phyloP scores from a whole-genome alignment of 2,113 vertebrate genomes.

The Typhlomys cinereus region DNA sequence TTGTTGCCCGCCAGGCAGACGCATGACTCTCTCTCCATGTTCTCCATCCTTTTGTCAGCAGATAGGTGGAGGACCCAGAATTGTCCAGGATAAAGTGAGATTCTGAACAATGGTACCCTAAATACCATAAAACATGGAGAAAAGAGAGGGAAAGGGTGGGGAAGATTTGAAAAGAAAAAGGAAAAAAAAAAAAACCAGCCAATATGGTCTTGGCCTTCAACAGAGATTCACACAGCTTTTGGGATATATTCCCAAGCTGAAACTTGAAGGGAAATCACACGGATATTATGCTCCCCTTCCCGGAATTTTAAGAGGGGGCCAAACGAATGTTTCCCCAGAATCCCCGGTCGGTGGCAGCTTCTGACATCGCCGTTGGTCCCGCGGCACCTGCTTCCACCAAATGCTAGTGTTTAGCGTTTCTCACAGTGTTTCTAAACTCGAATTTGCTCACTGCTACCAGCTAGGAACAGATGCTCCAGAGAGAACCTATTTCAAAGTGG shows the following conservation, averaged over 20 bases:
- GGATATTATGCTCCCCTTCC: conserved; percentile 66
- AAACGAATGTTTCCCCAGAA: conserved; percentile 75
- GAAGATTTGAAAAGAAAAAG: neutral
- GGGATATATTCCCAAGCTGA: conserved; percentile 69
- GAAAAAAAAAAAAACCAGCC: conserved; percentile 17
- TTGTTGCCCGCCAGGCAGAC: neutral
- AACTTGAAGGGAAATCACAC: conserved; percentile 68
- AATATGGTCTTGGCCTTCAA: conserved; percentile 69
- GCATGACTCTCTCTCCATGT: accelerated
- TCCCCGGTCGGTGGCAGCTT: conserved; percentile 67
- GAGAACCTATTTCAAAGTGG: conserved; percentile 76
- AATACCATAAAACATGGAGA: neutral
- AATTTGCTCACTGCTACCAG: conserved; percentile 70
- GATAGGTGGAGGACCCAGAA: too few relatives aligned
- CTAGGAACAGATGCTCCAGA: conserved; percentile 70
- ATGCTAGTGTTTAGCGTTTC: conserved; percentile 63
- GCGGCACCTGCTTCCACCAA: conserved; percentile 66
- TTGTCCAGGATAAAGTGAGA: neutral
- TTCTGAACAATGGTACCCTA: conserved; percentile 28
- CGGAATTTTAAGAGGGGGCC: conserved; percentile 73
- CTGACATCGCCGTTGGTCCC: conserved; percentile 73
- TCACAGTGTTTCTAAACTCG: conserved; percentile 73
- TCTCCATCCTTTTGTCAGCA: neutral
- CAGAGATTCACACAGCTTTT: conserved; percentile 72
- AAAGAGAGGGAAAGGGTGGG: conserved; percentile 32